Percentiles rank a stretch among this genome's conserved stretches.
Conservation (phyloP, 1,140 invertebrate species). For the Plutomurus gul region DNA sequence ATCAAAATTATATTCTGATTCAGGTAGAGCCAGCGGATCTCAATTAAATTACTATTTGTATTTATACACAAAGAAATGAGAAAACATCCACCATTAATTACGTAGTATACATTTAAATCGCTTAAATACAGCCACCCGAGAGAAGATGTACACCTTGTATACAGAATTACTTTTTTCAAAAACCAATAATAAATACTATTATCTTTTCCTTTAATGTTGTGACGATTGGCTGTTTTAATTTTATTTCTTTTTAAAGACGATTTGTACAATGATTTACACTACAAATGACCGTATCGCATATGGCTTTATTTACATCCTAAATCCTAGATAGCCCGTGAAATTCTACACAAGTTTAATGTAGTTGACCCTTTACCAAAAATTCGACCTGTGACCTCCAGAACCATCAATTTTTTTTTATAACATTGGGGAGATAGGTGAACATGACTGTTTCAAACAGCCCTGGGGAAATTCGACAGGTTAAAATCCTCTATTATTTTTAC, state of each 20-base stretch:
- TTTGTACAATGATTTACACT: background rate
- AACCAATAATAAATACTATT: constrained; percentile 22
- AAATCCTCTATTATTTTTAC: no score
- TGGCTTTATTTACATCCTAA: no score
- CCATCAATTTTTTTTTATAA: no score
- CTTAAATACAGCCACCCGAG: constrained; percentile 8
- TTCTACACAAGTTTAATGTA: no score
- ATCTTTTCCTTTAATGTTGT: constrained; percentile 8
- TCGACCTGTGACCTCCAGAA: no score
- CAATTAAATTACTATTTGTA: background rate
- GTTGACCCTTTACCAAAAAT: no score
- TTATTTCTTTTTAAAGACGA: constrained; percentile 1
- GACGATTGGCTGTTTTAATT: background rate
- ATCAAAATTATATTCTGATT: background rate
- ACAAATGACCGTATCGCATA: no score
- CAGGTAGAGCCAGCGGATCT: background rate
- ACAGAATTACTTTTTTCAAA: constrained; percentile 23
- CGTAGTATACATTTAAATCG: constrained; percentile 15
- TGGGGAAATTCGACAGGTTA: no score
- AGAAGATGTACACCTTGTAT: constrained; percentile 17
- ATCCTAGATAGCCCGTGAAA: no score
- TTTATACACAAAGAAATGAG: background rate
- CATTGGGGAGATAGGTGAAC: no score
- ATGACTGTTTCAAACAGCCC: no score
- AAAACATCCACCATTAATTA: background rate